Evolutionary conservation across 2,113 vertebrate species (phyloP), one percentile per base, ranked within the genome.

Genomic region (Prunella himalayana): DNA sequence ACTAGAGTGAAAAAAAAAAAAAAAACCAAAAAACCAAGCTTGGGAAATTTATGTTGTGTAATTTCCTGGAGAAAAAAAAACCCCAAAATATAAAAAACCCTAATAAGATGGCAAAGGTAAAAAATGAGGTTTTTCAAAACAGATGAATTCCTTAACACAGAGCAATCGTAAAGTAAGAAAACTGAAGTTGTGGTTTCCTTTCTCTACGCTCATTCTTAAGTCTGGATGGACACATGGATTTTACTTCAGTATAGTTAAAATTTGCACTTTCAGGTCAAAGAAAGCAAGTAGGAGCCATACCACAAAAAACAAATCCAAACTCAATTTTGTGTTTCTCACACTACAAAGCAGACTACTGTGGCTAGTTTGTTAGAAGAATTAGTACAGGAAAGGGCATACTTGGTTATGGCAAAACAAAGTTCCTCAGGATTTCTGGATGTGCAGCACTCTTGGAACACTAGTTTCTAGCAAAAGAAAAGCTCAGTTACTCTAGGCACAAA

Each of bases 61-160:
- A 80, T 71, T 69, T 71, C 50, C 24, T 27, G 10, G 9, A 49
- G 23, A 2, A 66, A 39, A 53, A 53, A 42, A 73, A 45, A 13
- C 1, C 8, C 5, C 9, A 18, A 37, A 35, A 33, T 20, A 2
- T 19, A 7, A 9, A 64, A 75, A 64, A 27, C 4, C 4, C 6
- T 22, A 56, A 6, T 25, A 72, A 61, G 13, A n/a, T 61, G 11
- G 10, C 7, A 73, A 78, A 25, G 13, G 13, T 13, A 47, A 56
- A 72, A 66, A 56, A 60, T 1, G 0, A 66, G 3, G 37, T 51
- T 77, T 86, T 73, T 30, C 2, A 2, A 65, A 91, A 23, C 8
- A 65, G 24, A 33, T 57, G 0, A 65, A 35, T 13, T 56, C 72
- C 31, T 50, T 42, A 57, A 30, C 13, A 60, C 9, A 68, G 27